Base-by-base conservation (phyloP, 2,888 invertebrate genomes). In the Rhorus exstirpatorius region DNA sequence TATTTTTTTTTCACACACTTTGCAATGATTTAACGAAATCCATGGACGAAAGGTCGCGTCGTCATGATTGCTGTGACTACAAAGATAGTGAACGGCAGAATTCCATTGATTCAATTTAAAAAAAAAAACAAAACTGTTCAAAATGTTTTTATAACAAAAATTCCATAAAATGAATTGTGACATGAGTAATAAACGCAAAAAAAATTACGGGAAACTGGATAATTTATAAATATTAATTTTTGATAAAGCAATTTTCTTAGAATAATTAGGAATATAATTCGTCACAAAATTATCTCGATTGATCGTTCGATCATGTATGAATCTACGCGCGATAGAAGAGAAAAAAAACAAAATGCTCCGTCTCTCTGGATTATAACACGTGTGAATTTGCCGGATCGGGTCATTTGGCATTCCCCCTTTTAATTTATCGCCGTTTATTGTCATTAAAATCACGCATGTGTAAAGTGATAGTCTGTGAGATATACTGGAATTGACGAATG, bases 341-440 rank as follows among this genome's bases (percentile, higher is more conserved):
- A 44, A 41, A 44, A 24, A 41, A 26, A 44, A 31, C n/a, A n/a
- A n/a, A n/a, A n/a, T n/a, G 6, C 2, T 24, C 8, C n/a, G 38
- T 4, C 35, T 63, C 24, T 65, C 4, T 10, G 3, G 17, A 10
- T 10, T 49, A 26, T n/a, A 26, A 31, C 17, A 24, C 61, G 41
- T 21, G 21, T 4, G n/a, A 12, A 6, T 6, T 24, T 7, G 8
- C 41, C 14, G 61, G 14, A 44, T 21, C 44, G 8, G 44, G 19
- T 24, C 12, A 44, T 44, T 44, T 41, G 21, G 14, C 63, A n/a
- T 35, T 44, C 12, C 7, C 14, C 8, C 2, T 24, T 10, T 44
- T 3, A 38, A 63, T 44, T 63, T 44, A 63, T 63, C 63, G 24
- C n/a, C 24, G 58, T 67, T 75, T 41, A 44, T 70, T 70, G 26